A percentile compares a stretch with the other conserved stretches of the same genome.
Conservation (phyloP, 2,888 invertebrate genomes). For the Exephanes ischioxanthus region DNA sequence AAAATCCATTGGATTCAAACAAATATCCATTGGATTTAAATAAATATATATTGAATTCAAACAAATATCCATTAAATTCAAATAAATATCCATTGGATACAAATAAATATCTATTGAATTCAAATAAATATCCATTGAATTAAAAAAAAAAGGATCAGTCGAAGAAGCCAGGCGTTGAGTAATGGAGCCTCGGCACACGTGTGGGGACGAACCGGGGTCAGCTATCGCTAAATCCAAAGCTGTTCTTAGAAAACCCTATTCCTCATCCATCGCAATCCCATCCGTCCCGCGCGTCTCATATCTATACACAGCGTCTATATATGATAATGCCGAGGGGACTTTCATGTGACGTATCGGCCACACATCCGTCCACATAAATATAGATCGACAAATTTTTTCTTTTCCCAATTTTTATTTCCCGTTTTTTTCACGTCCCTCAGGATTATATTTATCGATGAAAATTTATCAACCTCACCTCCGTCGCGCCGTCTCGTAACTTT, state of each 20-base stretch:
- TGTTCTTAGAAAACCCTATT: slow-evolving; percentile 56
- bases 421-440: not conserved
- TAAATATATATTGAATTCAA: no score
- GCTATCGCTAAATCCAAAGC: slow-evolving; percentile 58
- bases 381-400: slow-evolving; percentile 35
- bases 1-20: no score
- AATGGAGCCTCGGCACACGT: slow-evolving; percentile 18
- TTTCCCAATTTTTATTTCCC: no score
- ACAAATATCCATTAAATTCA: no score
- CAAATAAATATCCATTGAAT: no score
- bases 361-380: slow-evolving; percentile 19
- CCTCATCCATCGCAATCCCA: slow-evolving; percentile 38
- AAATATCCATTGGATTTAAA: no score
- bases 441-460: slow-evolving; percentile 31
- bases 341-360: slow-evolving; percentile 18
- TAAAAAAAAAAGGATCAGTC: not conserved
- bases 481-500: no score
- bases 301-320: slow-evolving; percentile 26
- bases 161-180: not conserved
- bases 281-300: not conserved
- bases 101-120: no score
- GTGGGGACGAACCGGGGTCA: slow-evolving; percentile 27
- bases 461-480: slow-evolving; percentile 22
- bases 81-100: no score
- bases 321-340: slow-evolving; percentile 44